Evolutionary conservation across 1,140 invertebrate genomes (phyloP).

Genomic region (Batillaria attramentaria): DNA sequence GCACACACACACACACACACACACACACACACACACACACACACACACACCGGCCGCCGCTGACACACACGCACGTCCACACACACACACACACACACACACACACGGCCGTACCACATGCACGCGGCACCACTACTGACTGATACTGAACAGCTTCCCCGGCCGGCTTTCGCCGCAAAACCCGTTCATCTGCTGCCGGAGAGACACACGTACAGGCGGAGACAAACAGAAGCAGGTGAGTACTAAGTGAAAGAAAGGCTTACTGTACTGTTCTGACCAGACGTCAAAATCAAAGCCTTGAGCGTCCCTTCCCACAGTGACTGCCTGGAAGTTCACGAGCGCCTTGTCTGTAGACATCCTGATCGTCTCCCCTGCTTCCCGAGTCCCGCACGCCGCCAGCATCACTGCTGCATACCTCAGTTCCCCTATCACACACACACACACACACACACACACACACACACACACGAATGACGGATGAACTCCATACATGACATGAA

Average conservation of each 20-base stretch:
- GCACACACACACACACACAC: not conserved
- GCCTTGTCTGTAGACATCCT: not conserved
- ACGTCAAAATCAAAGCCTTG: constrained; percentile 15
- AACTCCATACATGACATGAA: too few species aligned
- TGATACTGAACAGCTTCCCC: not conserved
- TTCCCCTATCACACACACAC: not conserved
- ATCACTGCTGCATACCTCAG: not conserved
- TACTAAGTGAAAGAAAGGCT: not conserved
- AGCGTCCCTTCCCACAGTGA: not conserved
- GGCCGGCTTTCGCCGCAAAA: not conserved
- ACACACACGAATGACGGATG: too few species aligned
- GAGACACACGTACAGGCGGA: not conserved
- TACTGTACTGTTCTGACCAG: constrained; percentile 4
- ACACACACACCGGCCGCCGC: too few species aligned
- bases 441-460: not conserved
- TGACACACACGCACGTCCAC: too few species aligned
- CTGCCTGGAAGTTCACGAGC: constrained; percentile 7
- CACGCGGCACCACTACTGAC: not conserved
- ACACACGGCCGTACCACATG: not conserved
- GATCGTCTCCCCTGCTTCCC: not conserved
- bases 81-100: constrained; percentile 1
- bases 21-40: constrained; percentile 9
- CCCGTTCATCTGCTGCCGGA: not conserved
- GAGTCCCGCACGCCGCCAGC: constrained; percentile 10
- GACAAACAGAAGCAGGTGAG: not conserved